Conservation (phyloP, 2,888 invertebrate genomes). For the Bedellia somnulentella region DNA sequence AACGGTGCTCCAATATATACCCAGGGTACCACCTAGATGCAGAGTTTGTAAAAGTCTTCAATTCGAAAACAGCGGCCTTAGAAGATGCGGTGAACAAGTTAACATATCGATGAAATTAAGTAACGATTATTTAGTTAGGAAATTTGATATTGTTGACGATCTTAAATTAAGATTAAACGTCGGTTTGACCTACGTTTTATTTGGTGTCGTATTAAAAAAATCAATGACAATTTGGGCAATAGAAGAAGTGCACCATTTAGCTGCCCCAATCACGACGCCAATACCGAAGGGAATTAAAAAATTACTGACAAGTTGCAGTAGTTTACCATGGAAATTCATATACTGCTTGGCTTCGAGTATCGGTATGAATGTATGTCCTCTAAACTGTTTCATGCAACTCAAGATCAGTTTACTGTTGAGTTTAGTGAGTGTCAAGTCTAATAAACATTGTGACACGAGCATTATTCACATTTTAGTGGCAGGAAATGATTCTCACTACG, state of each 20-base stretch:
- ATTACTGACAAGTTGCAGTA: conserved; percentile 24
- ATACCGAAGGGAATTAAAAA: conserved; percentile 26
- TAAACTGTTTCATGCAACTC: conserved; percentile 40
- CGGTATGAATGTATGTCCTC: conserved; percentile 31
- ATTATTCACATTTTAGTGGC: conserved; percentile 36
- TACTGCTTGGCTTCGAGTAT: conserved; percentile 42
- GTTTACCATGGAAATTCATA: conserved; percentile 39
- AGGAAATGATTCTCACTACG: conserved; percentile 31
- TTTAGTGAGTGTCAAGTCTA: conserved; percentile 36
- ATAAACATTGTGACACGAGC: conserved; percentile 19
- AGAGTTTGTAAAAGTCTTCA: conserved; percentile 28
- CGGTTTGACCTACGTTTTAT: conserved; percentile 24
- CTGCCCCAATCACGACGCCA: conserved; percentile 21
- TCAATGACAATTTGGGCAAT: conserved; percentile 25
- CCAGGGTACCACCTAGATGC: conserved; percentile 38
- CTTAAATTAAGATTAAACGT: conserved; percentile 25
- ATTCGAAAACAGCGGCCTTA: conserved; percentile 39
- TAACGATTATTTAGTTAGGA: conserved; percentile 18
- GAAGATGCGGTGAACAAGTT: conserved; percentile 40
- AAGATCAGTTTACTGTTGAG: conserved; percentile 41
- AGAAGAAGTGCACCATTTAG: conserved; percentile 20
- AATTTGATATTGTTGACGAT: conserved; percentile 29
- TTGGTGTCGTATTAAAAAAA: conserved; percentile 26
- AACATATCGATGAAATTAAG: conserved; percentile 24
- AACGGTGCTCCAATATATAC: conserved; percentile 33